These are phyloP conservation scores for Dioctria rufipes DNA, from an alignment of 2,888 invertebrate species.

Conservation along the genomic window DNA sequence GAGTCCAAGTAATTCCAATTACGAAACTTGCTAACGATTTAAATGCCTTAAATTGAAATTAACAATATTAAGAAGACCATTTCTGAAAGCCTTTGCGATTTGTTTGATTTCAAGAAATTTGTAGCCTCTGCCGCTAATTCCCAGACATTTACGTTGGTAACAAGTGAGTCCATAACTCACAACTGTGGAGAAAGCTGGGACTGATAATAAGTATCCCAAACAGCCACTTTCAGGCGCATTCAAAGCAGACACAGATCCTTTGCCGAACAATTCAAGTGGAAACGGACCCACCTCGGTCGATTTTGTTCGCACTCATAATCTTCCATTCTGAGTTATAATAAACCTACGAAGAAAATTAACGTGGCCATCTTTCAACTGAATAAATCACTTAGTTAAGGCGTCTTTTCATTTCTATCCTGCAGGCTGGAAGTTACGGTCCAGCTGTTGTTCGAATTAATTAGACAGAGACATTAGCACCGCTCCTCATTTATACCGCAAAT, in stretches of 20 bases:
- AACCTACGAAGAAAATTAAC: conserved; percentile 14
- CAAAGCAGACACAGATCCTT: conserved; percentile 17
- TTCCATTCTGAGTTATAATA: conserved; percentile 18
- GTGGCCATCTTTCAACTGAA: conserved; percentile 39
- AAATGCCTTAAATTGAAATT: no score
- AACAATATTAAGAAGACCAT: no score
- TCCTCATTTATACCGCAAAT: conserved; percentile 43
- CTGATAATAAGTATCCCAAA: background rate
- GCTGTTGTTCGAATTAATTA: conserved; percentile 45
- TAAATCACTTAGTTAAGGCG: conserved; percentile 37
- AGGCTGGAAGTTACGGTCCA: background rate
- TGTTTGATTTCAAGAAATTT: conserved; percentile 15
- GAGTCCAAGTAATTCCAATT: no score
- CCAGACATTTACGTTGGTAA: conserved; percentile 11
- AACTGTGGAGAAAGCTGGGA: background rate
- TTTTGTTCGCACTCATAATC: conserved; percentile 10
- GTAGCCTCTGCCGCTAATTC: conserved; percentile 34
- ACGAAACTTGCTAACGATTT: no score
- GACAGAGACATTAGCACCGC: conserved; percentile 43
- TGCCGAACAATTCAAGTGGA: background rate
- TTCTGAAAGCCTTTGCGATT: no score
- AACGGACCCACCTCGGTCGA: background rate
- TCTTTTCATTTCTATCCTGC: conserved; percentile 33
- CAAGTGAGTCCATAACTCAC: conserved; percentile 38
- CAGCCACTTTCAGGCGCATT: conserved; percentile 32